phyloP scores from a whole-genome alignment of 2,888 invertebrate genomes.

The Chromoteleia sp. region DNA sequence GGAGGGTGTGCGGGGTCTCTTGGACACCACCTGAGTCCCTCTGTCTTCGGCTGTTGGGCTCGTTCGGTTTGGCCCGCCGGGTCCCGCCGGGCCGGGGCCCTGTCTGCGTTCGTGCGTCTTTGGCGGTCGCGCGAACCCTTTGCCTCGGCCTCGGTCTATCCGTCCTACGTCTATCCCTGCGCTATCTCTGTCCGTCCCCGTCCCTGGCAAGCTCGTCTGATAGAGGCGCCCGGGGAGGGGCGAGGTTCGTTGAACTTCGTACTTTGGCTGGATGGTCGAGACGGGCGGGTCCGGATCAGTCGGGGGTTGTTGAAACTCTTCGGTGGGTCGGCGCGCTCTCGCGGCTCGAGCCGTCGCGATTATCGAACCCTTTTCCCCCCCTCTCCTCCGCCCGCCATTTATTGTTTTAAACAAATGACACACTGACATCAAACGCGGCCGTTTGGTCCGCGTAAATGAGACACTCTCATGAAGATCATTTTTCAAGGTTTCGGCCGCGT shows the following conservation, averaged over 20 bases:
- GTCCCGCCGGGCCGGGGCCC: slow-evolving; percentile 42
- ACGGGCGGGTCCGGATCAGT: slow-evolving; percentile 72
- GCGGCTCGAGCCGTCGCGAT: slow-evolving; percentile 19
- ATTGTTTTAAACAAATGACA: slow-evolving; percentile 61
- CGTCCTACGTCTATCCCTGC: slow-evolving; percentile 65
- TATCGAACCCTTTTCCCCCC: slow-evolving; percentile 19
- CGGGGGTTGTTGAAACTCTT: slow-evolving; percentile 72
- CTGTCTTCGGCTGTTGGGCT: too few species aligned
- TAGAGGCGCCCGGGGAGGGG: slow-evolving; percentile 76
- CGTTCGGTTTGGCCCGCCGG: too few species aligned
- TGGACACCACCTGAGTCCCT: too few species aligned
- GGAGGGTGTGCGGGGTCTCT: too few species aligned
- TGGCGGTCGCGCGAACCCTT: slow-evolving; percentile 40
- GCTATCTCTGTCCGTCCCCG: slow-evolving; percentile 66
- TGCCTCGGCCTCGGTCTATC: slow-evolving; percentile 41
- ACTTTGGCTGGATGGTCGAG: slow-evolving; percentile 67
- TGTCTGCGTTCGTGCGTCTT: slow-evolving; percentile 61
- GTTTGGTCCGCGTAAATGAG: slow-evolving; percentile 40
- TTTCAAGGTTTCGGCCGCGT: slow-evolving; percentile 51
- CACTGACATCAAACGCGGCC: slow-evolving; percentile 56
- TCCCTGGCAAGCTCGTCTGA: slow-evolving; percentile 69
- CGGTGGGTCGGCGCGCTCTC: slow-evolving; percentile 40
- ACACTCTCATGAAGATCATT: slow-evolving; percentile 44
- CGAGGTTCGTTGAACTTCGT: slow-evolving; percentile 72
- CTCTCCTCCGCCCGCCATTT: neutral